Evolutionary conservation across 2,113 vertebrate genomes (phyloP).

Genomic region (Macaca mulatta): DNA sequence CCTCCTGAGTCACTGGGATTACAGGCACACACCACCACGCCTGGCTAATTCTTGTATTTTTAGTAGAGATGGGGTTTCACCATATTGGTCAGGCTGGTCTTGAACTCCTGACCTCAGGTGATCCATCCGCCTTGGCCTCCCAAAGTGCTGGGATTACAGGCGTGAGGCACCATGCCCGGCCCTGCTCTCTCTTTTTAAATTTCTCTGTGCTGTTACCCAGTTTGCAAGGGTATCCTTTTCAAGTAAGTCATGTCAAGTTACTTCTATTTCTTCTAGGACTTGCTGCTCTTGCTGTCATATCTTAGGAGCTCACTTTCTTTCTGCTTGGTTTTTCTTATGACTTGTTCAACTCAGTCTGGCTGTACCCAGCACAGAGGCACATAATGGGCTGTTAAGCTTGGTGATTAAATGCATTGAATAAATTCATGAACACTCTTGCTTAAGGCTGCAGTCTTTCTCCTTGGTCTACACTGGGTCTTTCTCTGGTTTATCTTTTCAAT

Average conservation of each 20-base stretch:
- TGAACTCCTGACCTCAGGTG: too few species aligned
- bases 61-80: too few species aligned
- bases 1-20: too few species aligned
- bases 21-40: too few species aligned
- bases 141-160: too few species aligned
- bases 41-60: too few species aligned
- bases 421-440: not conserved
- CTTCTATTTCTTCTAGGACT: not conserved
- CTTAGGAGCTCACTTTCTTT: not conserved
- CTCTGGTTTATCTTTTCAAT: conserved; percentile 12
- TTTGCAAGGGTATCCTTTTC: not conserved
- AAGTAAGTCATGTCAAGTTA: not conserved
- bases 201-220: not conserved
- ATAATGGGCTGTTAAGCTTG: not conserved
- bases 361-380: not conserved
- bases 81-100: too few species aligned
- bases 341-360: not conserved
- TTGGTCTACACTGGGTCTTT: not conserved
- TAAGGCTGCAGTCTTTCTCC: not conserved
- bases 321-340: not conserved
- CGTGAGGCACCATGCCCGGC: too few species aligned
- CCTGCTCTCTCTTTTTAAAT: not conserved
- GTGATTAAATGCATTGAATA: not conserved
- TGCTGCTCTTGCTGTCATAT: not conserved
- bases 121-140: too few species aligned